Base-by-base conservation (phyloP, 2,888 invertebrate genomes). In the Orthosia gothica region DNA sequence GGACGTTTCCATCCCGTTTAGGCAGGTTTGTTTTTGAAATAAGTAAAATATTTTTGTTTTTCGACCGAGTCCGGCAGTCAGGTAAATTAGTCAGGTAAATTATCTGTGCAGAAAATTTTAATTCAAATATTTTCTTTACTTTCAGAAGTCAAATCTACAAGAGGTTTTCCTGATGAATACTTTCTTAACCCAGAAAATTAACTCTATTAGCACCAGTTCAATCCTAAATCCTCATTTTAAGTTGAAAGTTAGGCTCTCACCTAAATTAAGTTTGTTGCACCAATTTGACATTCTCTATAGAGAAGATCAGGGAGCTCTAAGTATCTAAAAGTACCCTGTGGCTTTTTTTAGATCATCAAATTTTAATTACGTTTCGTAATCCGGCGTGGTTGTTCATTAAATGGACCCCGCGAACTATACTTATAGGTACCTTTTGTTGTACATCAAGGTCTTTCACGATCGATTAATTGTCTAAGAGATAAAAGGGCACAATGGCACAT, bases 351-450 rank as follows among this genome's bases (percentile, higher is more conserved):
- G 23, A 52, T 57, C 20, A 40, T 32, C 5, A 47, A 50, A 52
- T 40, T 71, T 81, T 76, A 64, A 76, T 76, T 54, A 68, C 71
- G 67, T 20, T 67, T 64, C 26, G 32, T 52, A 68, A 81, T 45
- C 23, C 16, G 55, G 70, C 66, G 64, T 49, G 47, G 47, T 76
- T 12, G 55, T 57, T 65, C 18, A 68, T 79, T 79, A 59, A 74
- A 74, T 55, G 47, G 26, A 74, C 79, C 45, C 59, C 26, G 55
- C 15, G 50, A 52, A 26, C n/a, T 50, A 61, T 70, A n/a, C n/a
- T 62, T 62, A 26, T 40, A 32, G 32, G 32, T 32, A 66, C 57
- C n/a, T 45, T 54, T 78, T 78, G 40, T 15, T 68, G 20, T 47
- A 23, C 55, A 20, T 63, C 67, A 52, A 81, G n/a, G 16, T 16